phyloP scores from a whole-genome alignment of 2,888 invertebrate species.

The Tryphoninae sp. region DNA sequence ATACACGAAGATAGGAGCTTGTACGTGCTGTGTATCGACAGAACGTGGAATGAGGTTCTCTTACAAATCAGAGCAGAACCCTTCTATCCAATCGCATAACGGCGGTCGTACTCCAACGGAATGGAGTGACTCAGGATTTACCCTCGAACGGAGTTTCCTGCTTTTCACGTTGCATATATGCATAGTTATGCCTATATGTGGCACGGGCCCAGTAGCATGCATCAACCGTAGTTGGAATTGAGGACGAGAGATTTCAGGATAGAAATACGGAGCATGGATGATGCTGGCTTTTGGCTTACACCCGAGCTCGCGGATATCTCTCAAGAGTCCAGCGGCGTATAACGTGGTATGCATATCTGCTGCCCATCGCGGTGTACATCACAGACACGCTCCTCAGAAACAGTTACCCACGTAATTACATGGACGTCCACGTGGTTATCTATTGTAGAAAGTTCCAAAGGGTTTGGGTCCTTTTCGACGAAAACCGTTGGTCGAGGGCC shows the following conservation, averaged over 20 bases:
- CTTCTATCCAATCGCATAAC: conserved; percentile 59
- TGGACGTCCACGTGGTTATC: no score
- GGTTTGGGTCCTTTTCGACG: no score
- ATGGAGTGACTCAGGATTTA: conserved; percentile 48
- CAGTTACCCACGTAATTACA: no score
- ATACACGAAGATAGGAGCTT: neutral
- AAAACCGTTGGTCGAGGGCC: no score
- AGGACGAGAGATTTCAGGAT: conserved; percentile 14
- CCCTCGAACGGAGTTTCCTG: conserved; percentile 54
- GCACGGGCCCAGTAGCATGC: conserved; percentile 40
- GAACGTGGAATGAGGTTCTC: conserved; percentile 51
- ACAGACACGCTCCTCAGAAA: no score
- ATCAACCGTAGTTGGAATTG: conserved; percentile 45
- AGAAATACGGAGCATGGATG: conserved; percentile 42
- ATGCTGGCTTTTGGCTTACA: conserved; percentile 45
- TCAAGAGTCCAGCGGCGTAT: conserved; percentile 36
- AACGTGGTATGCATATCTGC: neutral
- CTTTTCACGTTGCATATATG: conserved; percentile 54
- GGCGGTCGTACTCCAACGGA: conserved; percentile 24
- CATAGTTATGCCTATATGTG: conserved; percentile 39
- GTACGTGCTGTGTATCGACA: conserved; percentile 27
- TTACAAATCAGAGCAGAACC: conserved; percentile 61
- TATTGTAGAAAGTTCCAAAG: no score
- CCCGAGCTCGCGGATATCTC: conserved; percentile 25
- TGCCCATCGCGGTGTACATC: neutral